Conservation (phyloP, 2,888 invertebrate genomes). For the Dynastes grantii region DNA sequence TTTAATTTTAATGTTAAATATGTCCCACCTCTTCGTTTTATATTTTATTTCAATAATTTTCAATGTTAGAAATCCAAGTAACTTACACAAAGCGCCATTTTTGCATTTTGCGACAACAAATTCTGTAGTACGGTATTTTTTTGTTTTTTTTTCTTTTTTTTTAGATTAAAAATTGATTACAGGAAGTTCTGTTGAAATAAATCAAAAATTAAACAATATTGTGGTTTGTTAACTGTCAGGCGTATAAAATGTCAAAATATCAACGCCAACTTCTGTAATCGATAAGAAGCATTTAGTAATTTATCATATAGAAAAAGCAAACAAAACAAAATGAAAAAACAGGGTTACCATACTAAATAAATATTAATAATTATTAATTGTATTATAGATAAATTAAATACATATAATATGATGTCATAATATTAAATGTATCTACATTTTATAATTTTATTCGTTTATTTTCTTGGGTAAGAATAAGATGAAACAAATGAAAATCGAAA, state of each 20-base stretch:
- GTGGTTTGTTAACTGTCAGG: neutral
- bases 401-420: too few relatives aligned
- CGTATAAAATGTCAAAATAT: neutral
- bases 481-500: conserved; percentile 2
- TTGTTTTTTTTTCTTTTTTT: too few relatives aligned
- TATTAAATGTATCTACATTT: neutral
- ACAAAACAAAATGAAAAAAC: conserved; percentile 10
- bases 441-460: neutral
- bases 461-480: neutral
- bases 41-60: too few relatives aligned
- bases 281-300: neutral
- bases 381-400: conserved; percentile 12
- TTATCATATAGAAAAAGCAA: neutral
- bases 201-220: conserved; percentile 7
- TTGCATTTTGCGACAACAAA: too few relatives aligned
- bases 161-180: conserved; percentile 3
- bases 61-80: too few relatives aligned
- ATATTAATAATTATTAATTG: conserved; percentile 1
- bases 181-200: too few relatives aligned
- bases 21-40: too few relatives aligned
- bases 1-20: too few relatives aligned
- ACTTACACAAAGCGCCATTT: too few relatives aligned
- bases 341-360: conserved; percentile 32
- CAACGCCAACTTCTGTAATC: neutral
- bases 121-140: too few relatives aligned